Base-by-base conservation (phyloP, 2,888 invertebrate genomes). In the Amphipoea lucens region DNA sequence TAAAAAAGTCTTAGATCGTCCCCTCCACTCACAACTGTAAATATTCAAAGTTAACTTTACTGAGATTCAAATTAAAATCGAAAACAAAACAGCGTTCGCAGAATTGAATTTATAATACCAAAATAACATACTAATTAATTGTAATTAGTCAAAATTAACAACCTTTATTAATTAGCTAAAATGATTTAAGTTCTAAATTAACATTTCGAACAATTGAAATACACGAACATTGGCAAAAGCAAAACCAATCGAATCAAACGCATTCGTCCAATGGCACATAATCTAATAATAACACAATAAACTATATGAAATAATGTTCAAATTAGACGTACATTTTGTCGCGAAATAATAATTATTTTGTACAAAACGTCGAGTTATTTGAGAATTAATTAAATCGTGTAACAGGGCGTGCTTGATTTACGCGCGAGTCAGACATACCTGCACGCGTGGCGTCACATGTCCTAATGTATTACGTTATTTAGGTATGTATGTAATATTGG, bases 331-430 rank as follows among this genome's bases (percentile, higher is more conserved):
- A 78, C 60, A 87, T 86, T 78, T 82, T 82, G 82, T 87, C 17
- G 57, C 74, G 78, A 88, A 87, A 81, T 82, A 84, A 78, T 87
- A 81, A 89, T 84, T 75, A 86, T 86, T 82, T 86, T 62, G 81
- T 90, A 85, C 88, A 87, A 82, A 91, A 90, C 89, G 86, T 86
- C 91, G 89, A 91, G 88, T 87, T 93, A 94, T 95, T 95, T 94
- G 94, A 92, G 94, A 96, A 96, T 96, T 96, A 96, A 96, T 96
- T 96, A 96, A 96, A 94, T 92, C 91, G 90, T 75, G 92, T 95
- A 96, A 96, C 96, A 92, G 96, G 95, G 95, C 96, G 94, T 92
- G 90, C 91, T 57, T 87, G 94, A 95, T 95, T 95, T 95, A 96
- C 95, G 94, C 88, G 69, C 82, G 89, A 86, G 90, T 69, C 93